Evolutionary conservation across 2,797 vertebrate genomes (phyloP), one percentile per base, ranked within the genome.

Genomic region (Cetoscarus ocellatus): DNA sequence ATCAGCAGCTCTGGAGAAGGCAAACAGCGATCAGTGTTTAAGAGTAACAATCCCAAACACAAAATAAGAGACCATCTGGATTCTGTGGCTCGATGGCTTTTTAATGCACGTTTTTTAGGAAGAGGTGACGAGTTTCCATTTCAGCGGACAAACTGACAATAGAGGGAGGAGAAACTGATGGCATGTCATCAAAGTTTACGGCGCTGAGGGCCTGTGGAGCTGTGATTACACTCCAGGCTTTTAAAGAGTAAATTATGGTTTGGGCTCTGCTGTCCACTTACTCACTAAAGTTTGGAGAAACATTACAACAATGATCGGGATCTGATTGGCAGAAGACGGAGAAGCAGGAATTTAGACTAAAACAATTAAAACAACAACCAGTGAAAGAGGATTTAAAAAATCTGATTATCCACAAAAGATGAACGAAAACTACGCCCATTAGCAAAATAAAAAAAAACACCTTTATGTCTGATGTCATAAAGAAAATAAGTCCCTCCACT

Each of bases 21-120:
- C 70, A 77, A 80, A 80, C 73, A 82, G 63, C 64, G 69, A 80
- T 82, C 74, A 63, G 61, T 74, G 7, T 65, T 73, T 56, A 64
- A 67, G 45, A 49, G 34, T 18, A 65, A 63, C 60, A 45, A 62
- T 55, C 76, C 63, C 48, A 68, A 71, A 80, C 61, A 73, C 40
- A 80, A 67, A 77, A 69, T 69, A 67, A 59, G 70, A 73, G 66
- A 68, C 75, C 83, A 85, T 79, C 83, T 82, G 79, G 55, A 64
- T 63, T 73, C 49, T 53, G 35, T 61, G 18, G 10, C 13, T 11
- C 40, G 52, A 54, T 66, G 2, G 61, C 65, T 75, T 66, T 75
- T 76, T 65, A 69, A 66, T 75, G 49, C 57, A 59, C 18, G 44
- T 13, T 36, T 38, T 38, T 68, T 56, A 35, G 8, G 6, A 58